phyloP scores from a whole-genome alignment of 2,888 invertebrate genomes.

The Latheticus oryzae region DNA sequence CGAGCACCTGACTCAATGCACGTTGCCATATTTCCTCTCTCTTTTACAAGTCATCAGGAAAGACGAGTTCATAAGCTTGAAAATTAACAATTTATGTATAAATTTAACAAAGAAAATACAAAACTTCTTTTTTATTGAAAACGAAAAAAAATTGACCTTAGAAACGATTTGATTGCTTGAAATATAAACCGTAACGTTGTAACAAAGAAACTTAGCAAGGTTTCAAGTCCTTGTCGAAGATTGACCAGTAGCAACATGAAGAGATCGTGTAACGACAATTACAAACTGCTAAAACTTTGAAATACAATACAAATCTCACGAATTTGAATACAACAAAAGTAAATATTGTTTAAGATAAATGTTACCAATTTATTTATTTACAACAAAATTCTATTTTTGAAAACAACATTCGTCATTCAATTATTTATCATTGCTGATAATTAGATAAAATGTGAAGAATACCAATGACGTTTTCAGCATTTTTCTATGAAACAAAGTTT shows the following conservation, averaged over 20 bases:
- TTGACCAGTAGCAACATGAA: too few species aligned
- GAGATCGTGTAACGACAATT: too few species aligned
- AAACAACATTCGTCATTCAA: too few species aligned
- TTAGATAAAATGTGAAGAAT: too few species aligned
- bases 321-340: too few species aligned
- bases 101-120: slow-evolving; percentile 2
- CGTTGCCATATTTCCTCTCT: slow-evolving; percentile 5
- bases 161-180: slow-evolving; percentile 7
- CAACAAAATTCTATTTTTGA: too few species aligned
- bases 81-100: slow-evolving; percentile 4
- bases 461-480: too few species aligned
- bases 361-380: slow-evolving; percentile 2
- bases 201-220: slow-evolving; percentile 25
- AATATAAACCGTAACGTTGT: slow-evolving; percentile 11
- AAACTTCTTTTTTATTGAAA: slow-evolving; percentile 7
- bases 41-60: neutral
- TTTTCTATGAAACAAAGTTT: too few species aligned
- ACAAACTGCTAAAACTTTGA: too few species aligned
- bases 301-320: too few species aligned
- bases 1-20: slow-evolving; percentile 16
- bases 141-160: slow-evolving; percentile 15
- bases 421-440: too few species aligned
- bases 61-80: neutral
- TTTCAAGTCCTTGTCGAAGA: slow-evolving; percentile 29
- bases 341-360: slow-evolving; percentile 2